phyloP scores from a whole-genome alignment of 2,113 vertebrate genomes.

The Brachyhypopomus occidentalis region DNA sequence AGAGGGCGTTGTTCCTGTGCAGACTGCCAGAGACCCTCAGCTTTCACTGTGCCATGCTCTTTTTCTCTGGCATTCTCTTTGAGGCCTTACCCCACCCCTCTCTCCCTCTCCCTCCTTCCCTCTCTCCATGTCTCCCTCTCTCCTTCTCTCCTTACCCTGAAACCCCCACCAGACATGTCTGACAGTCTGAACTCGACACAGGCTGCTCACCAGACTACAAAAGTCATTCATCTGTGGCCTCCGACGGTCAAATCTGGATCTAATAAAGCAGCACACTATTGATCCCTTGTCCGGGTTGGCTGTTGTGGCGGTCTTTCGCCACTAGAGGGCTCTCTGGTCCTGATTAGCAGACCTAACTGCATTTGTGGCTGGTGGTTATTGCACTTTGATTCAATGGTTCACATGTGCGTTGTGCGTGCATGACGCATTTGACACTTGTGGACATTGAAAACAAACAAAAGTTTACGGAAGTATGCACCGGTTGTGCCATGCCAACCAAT shows the following conservation, averaged over 20 bases:
- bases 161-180: slow-evolving; percentile 74
- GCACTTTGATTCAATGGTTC: neutral
- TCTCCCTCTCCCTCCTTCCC: neutral
- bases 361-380: neutral
- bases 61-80: slow-evolving; percentile 77
- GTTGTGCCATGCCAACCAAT: neutral
- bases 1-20: slow-evolving; percentile 75
- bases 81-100: slow-evolving; percentile 62
- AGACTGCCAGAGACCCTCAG: slow-evolving; percentile 66
- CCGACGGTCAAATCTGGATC: slow-evolving; percentile 81
- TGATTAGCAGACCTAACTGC: slow-evolving; percentile 50
- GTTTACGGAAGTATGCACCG: neutral
- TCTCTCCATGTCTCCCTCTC: slow-evolving; percentile 36
- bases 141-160: slow-evolving; percentile 40
- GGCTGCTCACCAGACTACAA: slow-evolving; percentile 80
- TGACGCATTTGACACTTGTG: neutral
- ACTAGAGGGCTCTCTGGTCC: slow-evolving; percentile 76
- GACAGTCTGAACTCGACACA: slow-evolving; percentile 79
- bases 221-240: slow-evolving; percentile 83
- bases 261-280: slow-evolving; percentile 77
- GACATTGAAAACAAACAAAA: neutral
- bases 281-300: slow-evolving; percentile 61
- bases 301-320: slow-evolving; percentile 46
- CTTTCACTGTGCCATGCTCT: slow-evolving; percentile 72
- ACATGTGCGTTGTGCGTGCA: neutral